These are phyloP conservation scores for Napeogenes inachia DNA, from an alignment of 2,888 invertebrate species.

Conservation along the genomic window DNA sequence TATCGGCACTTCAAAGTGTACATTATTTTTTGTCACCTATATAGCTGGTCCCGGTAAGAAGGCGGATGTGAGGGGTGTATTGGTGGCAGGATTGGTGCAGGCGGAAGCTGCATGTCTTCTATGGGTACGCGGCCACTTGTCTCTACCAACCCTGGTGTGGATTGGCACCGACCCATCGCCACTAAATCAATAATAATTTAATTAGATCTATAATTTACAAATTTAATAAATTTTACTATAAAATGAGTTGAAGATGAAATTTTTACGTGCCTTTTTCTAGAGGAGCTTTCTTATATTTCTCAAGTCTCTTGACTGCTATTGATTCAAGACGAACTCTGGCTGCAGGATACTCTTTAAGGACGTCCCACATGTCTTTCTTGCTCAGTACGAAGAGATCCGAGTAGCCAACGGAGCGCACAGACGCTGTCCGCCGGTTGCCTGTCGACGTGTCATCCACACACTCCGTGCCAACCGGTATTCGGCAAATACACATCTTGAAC, in stretches of 20 bases:
- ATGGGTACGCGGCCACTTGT: conserved; percentile 92
- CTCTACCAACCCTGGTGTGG: conserved; percentile 96
- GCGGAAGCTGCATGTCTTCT: conserved; percentile 78
- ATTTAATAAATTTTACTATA: background rate
- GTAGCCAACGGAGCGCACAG: conserved; percentile 98
- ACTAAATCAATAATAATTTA: conserved; percentile 72
- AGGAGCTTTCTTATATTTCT: conserved; percentile 97
- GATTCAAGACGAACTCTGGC: conserved; percentile 96
- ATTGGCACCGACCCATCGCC: conserved; percentile 96
- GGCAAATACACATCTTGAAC: conserved; percentile 47
- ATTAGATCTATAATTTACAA: conserved; percentile 5
- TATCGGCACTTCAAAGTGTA: no score
- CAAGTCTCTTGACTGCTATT: conserved; percentile 97
- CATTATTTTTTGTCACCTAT: conserved; percentile 52
- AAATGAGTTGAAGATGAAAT: background rate
- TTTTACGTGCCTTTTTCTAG: conserved; percentile 87
- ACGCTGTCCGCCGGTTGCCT: conserved; percentile 99
- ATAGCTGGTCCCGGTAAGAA: conserved; percentile 75
- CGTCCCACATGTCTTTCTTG: conserved; percentile 99
- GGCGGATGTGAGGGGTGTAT: conserved; percentile 68
- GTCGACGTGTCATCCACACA: conserved; percentile 78
- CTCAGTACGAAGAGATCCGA: conserved; percentile 98
- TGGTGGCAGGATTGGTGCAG: conserved; percentile 58
- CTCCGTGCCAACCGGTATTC: conserved; percentile 74
- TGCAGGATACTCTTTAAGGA: conserved; percentile 96